phyloP scores from a whole-genome alignment of 2,888 invertebrate genomes.

The Gastracanthus pulcherrimus region DNA sequence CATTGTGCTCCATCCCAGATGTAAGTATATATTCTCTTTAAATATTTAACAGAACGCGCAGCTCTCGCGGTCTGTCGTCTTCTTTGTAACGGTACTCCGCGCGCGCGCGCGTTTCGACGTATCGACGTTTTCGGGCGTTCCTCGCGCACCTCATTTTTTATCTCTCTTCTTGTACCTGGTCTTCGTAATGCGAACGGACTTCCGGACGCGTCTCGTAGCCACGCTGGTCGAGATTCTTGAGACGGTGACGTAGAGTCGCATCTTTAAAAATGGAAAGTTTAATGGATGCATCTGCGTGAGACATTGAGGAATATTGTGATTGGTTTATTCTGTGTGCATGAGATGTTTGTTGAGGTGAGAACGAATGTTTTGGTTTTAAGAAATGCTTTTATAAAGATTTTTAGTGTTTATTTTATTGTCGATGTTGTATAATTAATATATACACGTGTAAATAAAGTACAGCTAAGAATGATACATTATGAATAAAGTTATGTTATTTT shows the following conservation, averaged over 20 bases:
- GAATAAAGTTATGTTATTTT: too few relatives aligned
- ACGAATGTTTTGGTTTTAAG: neutral
- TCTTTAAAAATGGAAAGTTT: constrained; percentile 41
- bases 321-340: neutral
- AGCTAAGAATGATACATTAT: too few relatives aligned
- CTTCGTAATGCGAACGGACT: constrained; percentile 4
- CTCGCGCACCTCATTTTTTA: neutral
- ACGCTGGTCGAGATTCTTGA: constrained; percentile 8
- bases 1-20: constrained; percentile 70
- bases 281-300: constrained; percentile 4
- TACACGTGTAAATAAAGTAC: too few relatives aligned
- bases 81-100: constrained; percentile 65
- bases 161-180: neutral
- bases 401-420: too few relatives aligned
- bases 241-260: constrained; percentile 7
- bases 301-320: constrained; percentile 17
- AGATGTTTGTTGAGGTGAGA: neutral
- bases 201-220: neutral
- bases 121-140: constrained; percentile 14
- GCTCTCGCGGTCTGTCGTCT: constrained; percentile 62
- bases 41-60: constrained; percentile 73
- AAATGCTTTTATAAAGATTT: too few relatives aligned
- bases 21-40: constrained; percentile 70
- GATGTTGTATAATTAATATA: too few relatives aligned
- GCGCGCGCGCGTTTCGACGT: neutral